These are phyloP conservation scores for Dissostichus mawsoni DNA, from an alignment of 2,113 vertebrate genomes.

Conservation along the genomic window DNA sequence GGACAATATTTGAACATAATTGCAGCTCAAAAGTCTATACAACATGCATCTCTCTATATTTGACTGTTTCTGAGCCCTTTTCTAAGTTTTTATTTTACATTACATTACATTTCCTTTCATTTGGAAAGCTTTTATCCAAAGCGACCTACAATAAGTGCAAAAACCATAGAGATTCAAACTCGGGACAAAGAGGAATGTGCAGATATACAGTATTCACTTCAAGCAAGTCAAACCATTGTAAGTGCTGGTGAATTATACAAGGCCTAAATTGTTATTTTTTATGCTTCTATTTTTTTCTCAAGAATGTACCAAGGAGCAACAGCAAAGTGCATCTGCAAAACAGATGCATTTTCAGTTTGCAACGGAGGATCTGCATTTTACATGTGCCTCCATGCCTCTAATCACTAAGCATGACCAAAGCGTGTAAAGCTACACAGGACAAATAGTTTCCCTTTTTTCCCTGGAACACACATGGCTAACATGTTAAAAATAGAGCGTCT, in stretches of 20 bases:
- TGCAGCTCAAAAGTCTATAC: neutral
- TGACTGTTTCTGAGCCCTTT: neutral
- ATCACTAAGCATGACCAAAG: slow-evolving; percentile 25
- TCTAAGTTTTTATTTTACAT: slow-evolving; percentile 5
- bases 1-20: neutral
- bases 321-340: too few relatives aligned
- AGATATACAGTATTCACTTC: too few relatives aligned
- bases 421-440: slow-evolving; percentile 13
- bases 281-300: too few relatives aligned
- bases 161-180: too few relatives aligned
- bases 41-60: neutral
- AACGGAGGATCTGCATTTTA: neutral
- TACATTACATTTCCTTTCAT: neutral
- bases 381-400: neutral
- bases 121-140: too few relatives aligned
- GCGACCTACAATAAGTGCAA: too few relatives aligned
- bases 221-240: too few relatives aligned
- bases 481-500: slow-evolving; percentile 73
- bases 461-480: slow-evolving; percentile 36
- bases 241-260: too few relatives aligned
- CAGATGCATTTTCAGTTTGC: too few relatives aligned
- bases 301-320: too few relatives aligned
- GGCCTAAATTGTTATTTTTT: too few relatives aligned
- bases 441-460: slow-evolving; percentile 11
- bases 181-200: too few relatives aligned